phyloP scores from a whole-genome alignment of 1,140 invertebrate genomes.

The Aphelenchoides avenae region DNA sequence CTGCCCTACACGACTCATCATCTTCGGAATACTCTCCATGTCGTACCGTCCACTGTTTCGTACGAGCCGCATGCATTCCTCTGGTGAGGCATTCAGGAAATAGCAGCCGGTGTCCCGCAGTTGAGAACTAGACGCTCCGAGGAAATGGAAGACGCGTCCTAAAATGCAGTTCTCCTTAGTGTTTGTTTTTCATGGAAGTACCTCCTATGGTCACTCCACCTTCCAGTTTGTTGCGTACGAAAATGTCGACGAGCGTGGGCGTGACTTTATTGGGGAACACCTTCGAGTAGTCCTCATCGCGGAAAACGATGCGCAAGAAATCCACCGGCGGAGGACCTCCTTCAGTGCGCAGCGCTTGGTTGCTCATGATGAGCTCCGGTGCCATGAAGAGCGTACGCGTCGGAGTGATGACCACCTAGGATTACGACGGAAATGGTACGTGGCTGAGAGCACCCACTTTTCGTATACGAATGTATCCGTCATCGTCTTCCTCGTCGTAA shows the following conservation, averaged over 20 bases:
- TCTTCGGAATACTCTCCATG: conserved; percentile 33
- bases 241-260: conserved; percentile 12
- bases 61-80: conserved; percentile 19
- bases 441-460: conserved; percentile 1
- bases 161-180: no score
- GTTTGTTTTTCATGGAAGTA: no score
- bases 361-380: conserved; percentile 44
- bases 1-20: conserved; percentile 44
- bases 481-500: background rate
- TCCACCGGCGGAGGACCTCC: conserved; percentile 25
- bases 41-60: conserved; percentile 25
- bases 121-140: conserved; percentile 46
- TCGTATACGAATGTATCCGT: conserved; percentile 11
- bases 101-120: conserved; percentile 44
- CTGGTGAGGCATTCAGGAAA: conserved; percentile 36
- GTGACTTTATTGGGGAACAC: conserved; percentile 5
- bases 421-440: background rate
- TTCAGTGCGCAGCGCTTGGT: conserved; percentile 34
- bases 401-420: conserved; percentile 40
- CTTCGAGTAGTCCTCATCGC: conserved; percentile 26
- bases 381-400: conserved; percentile 18
- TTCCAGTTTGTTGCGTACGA: conserved; percentile 12
- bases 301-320: conserved; percentile 30
- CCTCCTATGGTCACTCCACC: conserved; percentile 20
- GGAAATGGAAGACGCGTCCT: conserved; percentile 29